Percentiles rank a stretch among this genome's conserved stretches.
Conservation (phyloP, 1,140 invertebrate species). For the Colletes gigas region DNA sequence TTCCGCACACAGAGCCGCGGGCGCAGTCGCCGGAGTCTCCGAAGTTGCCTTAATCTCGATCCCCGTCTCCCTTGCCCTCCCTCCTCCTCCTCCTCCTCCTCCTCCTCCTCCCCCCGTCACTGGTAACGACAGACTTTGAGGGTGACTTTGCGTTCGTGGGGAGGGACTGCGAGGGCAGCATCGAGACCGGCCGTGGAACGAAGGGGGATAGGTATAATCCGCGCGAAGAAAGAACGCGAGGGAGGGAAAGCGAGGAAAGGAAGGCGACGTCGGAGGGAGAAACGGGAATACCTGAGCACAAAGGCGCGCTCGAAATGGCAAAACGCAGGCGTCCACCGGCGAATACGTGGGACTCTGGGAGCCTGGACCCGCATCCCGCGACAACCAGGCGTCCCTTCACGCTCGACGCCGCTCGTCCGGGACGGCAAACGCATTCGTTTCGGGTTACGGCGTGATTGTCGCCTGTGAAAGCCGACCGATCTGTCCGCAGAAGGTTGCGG, state of each 20-base stretch:
- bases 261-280: neutral
- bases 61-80: neutral
- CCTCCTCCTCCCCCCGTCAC: neutral
- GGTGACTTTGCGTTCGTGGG: constrained; percentile 42
- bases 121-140: constrained; percentile 51
- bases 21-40: constrained; percentile 39
- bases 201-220: constrained; percentile 26
- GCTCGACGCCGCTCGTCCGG: neutral
- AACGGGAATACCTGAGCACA: constrained; percentile 39
- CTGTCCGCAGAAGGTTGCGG: constrained; percentile 25
- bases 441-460: constrained; percentile 40
- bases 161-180: neutral
- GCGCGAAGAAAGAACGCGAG: constrained; percentile 29
- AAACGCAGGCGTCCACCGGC: constrained; percentile 18
- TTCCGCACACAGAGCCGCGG: constrained; percentile 40
- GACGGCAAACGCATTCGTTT: constrained; percentile 43
- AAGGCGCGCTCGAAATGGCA: constrained; percentile 50
- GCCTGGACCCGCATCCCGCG: constrained; percentile 20
- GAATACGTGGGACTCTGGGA: neutral
- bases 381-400: neutral
- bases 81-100: too few species aligned
- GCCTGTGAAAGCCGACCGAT: constrained; percentile 31
- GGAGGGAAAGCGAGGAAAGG: neutral
- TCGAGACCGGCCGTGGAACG: neutral
- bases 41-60: constrained; percentile 59